A percentile compares a stretch with the other conserved stretches of the same genome.
These are phyloP conservation scores for Drosophila mimetica DNA, from an alignment of 2,888 invertebrate genomes.

Conservation along the genomic window DNA sequence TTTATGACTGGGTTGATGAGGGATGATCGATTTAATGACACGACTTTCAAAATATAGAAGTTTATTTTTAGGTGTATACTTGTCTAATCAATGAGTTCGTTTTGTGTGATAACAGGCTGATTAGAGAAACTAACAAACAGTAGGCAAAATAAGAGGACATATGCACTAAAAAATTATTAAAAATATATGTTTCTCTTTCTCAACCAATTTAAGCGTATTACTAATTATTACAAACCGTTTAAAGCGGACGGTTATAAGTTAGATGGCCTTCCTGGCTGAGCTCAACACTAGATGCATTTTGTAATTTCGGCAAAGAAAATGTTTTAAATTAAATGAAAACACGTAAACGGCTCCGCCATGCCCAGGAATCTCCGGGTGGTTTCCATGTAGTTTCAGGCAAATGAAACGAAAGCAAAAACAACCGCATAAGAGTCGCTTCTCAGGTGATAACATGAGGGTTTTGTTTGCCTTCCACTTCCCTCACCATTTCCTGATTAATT, in stretches of 20 bases:
- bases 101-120: too few relatives aligned
- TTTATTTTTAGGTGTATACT: too few relatives aligned
- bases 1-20: too few relatives aligned
- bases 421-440: slow-evolving; percentile 36
- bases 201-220: too few relatives aligned
- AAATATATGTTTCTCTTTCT: too few relatives aligned
- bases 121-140: too few relatives aligned
- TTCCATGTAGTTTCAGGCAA: slow-evolving; percentile 71
- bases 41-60: too few relatives aligned
- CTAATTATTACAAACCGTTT: neutral
- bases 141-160: too few relatives aligned
- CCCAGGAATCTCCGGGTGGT: neutral
- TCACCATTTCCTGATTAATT: slow-evolving; percentile 17
- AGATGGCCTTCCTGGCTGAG: slow-evolving; percentile 4
- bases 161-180: too few relatives aligned
- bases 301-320: slow-evolving; percentile 77
- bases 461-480: slow-evolving; percentile 34
- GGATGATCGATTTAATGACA: too few relatives aligned
- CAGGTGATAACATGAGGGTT: slow-evolving; percentile 49
- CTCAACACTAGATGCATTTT: slow-evolving; percentile 34
- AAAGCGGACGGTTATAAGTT: neutral
- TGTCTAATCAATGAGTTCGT: too few relatives aligned
- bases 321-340: slow-evolving; percentile 79
- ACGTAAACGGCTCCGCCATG: slow-evolving; percentile 36
- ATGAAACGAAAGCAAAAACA: slow-evolving; percentile 73